Evolutionary conservation across 2,113 vertebrate genomes (phyloP).

Genomic region (Junco hyemalis): DNA sequence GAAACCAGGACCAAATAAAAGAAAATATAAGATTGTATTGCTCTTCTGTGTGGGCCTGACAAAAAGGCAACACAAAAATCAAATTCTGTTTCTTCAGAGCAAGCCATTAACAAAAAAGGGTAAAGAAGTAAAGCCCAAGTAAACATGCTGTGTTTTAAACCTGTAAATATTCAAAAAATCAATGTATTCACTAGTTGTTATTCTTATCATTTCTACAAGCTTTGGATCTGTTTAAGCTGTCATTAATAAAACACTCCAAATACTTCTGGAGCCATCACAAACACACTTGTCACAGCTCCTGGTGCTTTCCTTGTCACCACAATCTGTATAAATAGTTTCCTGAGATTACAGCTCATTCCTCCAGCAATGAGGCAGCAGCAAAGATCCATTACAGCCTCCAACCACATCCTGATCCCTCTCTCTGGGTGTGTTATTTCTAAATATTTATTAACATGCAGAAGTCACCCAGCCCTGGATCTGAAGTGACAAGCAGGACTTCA

Average conservation of each 20-base stretch:
- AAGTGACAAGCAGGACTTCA: constrained; percentile 1
- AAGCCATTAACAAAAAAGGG: background rate
- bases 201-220: background rate
- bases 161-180: background rate
- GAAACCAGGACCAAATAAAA: background rate
- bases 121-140: background rate
- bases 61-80: background rate
- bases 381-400: background rate
- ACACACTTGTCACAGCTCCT: background rate
- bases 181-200: background rate
- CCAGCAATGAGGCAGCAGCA: constrained; percentile 28
- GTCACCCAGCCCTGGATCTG: background rate
- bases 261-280: constrained; percentile 25
- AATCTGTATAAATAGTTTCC: background rate
- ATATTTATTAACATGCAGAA: constrained; percentile 26
- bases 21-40: background rate
- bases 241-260: constrained; percentile 15
- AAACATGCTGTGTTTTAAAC: background rate
- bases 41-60: background rate
- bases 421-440: constrained; percentile 33
- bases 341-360: constrained; percentile 12
- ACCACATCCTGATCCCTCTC: background rate
- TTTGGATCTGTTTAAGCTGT: background rate
- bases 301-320: constrained; percentile 28
- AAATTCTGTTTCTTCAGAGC: background rate